A percentile compares a stretch with the other conserved stretches of the same genome.
Evolutionary conservation across 2,888 invertebrate species (phyloP).

Genomic region (Caradrina kadenii): DNA sequence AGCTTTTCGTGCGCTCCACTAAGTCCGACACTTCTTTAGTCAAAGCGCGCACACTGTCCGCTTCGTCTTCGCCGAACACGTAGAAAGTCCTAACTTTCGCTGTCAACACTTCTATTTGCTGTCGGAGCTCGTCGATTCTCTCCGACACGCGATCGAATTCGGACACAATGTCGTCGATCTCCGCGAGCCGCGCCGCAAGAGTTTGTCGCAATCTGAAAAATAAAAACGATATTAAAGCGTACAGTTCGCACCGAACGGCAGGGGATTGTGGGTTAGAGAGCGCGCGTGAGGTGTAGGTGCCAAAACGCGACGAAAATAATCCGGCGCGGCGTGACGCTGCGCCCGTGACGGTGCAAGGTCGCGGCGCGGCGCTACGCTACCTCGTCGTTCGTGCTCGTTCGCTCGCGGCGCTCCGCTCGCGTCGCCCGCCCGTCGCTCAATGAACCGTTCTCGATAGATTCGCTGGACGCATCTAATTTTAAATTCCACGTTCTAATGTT

Average conservation of each 20-base stretch:
- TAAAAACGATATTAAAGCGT: conserved; percentile 74
- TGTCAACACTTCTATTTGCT: conserved; percentile 92
- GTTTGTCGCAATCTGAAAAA: conserved; percentile 94
- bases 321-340: conserved; percentile 84
- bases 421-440: conserved; percentile 89
- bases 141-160: conserved; percentile 94
- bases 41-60: conserved; percentile 91
- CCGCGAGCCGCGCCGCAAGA: conserved; percentile 94
- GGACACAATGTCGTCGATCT: conserved; percentile 93
- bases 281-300: conserved; percentile 81
- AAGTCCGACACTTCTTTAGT: conserved; percentile 90
- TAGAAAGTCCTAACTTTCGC: conserved; percentile 93
- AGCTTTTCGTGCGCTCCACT: conserved; percentile 90
- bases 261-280: conserved; percentile 73
- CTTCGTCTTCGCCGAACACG: conserved; percentile 94
- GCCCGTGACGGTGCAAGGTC: conserved; percentile 87
- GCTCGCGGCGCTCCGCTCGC: conserved; percentile 88
- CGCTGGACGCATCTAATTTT: conserved; percentile 86
- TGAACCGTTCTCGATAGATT: conserved; percentile 84
- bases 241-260: conserved; percentile 70
- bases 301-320: conserved; percentile 89
- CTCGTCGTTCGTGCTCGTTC: conserved; percentile 87
- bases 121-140: conserved; percentile 93
- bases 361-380: conserved; percentile 74
- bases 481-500: conserved; percentile 86